Base-by-base conservation (phyloP, 1,140 invertebrate species). In the Zaprionus vittiger region DNA sequence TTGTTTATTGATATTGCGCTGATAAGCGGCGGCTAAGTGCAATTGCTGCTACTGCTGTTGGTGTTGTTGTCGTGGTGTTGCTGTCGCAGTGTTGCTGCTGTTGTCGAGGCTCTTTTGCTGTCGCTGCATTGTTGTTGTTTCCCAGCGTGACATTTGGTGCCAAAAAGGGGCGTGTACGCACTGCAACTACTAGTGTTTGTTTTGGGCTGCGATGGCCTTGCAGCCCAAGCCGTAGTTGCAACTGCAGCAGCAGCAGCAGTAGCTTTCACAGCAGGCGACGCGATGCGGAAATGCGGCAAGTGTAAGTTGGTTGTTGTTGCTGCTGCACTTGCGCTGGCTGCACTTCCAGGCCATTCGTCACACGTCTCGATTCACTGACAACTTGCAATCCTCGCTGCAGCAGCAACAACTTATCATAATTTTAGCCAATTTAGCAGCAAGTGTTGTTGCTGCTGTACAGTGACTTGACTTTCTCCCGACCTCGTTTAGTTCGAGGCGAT, bases 261-360 rank as follows among this genome's bases (percentile, higher is more conserved):
- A 24, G 52, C 77, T 62, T 73, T 61, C 64, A 62, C 62, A 44
- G 17, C 26, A 70, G 38, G 44, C 69, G 80, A 75, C 68, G 69
- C 69, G 67, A 83, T 83, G 81, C 81, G 81, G 81, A 83, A 83
- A 83, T 83, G 81, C 55, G 22, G 67, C 67, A 68, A 69, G 47
- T 55, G 28, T 12, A 22, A 28, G 31, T 14, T 52, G 61, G 55
- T 15, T 65, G 41, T n/a, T 20, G 79, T 68, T 69, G 37, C 49
- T 37, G 66, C 52, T 47, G 52, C 24, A 34, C 80, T 80, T 69
- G 83, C 83, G 79, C 56, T 87, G 66, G 72, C 72, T 87, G 84
- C 84, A 87, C 84, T 87, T 87, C 80, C 81, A 87, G 84, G 84
- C 84, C 84, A 87, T 73, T 89, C 84, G 84, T 89, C 84, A 87